Evolutionary conservation across 1,140 invertebrate species (phyloP).

Genomic region (Sinonovacula constricta): DNA sequence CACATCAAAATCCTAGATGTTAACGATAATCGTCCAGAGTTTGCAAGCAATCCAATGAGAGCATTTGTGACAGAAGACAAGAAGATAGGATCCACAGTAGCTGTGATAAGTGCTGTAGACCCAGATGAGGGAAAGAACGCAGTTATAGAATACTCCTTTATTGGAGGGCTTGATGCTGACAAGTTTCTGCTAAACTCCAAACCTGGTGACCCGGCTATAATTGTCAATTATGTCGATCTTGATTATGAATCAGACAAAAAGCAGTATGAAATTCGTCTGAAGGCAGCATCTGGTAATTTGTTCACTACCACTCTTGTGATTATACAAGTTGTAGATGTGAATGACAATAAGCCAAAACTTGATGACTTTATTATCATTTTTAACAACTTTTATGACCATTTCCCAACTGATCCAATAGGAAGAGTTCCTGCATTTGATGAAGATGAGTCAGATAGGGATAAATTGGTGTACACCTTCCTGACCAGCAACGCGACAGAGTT

Average conservation of each 20-base stretch:
- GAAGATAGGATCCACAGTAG: slow-evolving; percentile 94
- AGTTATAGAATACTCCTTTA: slow-evolving; percentile 91
- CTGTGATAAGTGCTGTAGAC: slow-evolving; percentile 89
- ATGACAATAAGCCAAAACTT: slow-evolving; percentile 92
- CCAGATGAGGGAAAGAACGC: slow-evolving; percentile 96
- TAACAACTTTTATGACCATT: slow-evolving; percentile 96
- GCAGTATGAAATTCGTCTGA: slow-evolving; percentile 90
- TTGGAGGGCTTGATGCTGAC: slow-evolving; percentile 92
- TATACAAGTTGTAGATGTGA: slow-evolving; percentile 86
- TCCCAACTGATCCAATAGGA: slow-evolving; percentile 93
- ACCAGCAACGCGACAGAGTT: slow-evolving; percentile 96
- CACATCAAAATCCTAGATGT: slow-evolving; percentile 82
- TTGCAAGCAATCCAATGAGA: slow-evolving; percentile 84
- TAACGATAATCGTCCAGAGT: slow-evolving; percentile 86
- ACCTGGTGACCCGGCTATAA: slow-evolving; percentile 87
- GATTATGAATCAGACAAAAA: slow-evolving; percentile 96
- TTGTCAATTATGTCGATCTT: slow-evolving; percentile 92
- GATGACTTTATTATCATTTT: slow-evolving; percentile 96
- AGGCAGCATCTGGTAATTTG: slow-evolving; percentile 92
- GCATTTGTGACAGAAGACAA: slow-evolving; percentile 92
- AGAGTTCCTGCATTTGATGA: slow-evolving; percentile 95
- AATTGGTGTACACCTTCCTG: slow-evolving; percentile 87
- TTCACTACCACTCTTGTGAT: slow-evolving; percentile 93
- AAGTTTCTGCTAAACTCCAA: slow-evolving; percentile 86
- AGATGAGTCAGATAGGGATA: slow-evolving; percentile 87